Evolutionary conservation across 2,888 invertebrate genomes (phyloP), one percentile per base, ranked within the genome.

Genomic region (Apamea sordens): DNA sequence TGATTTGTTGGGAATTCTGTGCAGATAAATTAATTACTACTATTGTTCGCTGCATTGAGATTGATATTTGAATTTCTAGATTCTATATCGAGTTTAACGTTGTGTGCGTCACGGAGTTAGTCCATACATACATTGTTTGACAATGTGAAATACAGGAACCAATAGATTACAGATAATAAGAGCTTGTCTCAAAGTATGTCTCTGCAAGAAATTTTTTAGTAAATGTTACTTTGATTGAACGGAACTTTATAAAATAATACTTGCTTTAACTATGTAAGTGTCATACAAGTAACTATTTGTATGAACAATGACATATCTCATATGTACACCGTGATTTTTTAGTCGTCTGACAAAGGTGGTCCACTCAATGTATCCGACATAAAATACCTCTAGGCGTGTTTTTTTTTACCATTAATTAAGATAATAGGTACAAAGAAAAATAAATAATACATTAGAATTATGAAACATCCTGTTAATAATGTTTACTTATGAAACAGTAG

Each of bases 31-130:
- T 77, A 68, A 76, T 67, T 64, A 65, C 32, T 64, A 65, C 53
- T 56, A 63, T 74, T 65, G 61, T 28, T 59, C 2, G 61, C 61
- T 83, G 73, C 71, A 77, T 73, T 74, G 64, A 59, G 44, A 73
- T 70, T 76, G 53, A 64, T 77, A 76, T 86, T 80, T 76, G 73
- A 77, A 80, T 85, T 76, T 74, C 64, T 76, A 18, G 53, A 68
- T 83, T 69, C 56, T 71, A 76, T 79, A 65, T 13, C 0, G 41
- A 59, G 61, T 61, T 73, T 32, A 64, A 47, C 36, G 36, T 24
- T 70, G 44, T 73, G 56, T 75, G 71, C 28, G 24, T 67, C 41
- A 78, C 53, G 15, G 44, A 64, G 47, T 79, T 76, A 36, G 44
- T 69, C 2, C 18, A 70, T 67, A 59, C 47, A 77, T 72, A 77